Evolutionary conservation across 2,113 vertebrate genomes (phyloP).

Genomic region (Nannobrachium achirus): DNA sequence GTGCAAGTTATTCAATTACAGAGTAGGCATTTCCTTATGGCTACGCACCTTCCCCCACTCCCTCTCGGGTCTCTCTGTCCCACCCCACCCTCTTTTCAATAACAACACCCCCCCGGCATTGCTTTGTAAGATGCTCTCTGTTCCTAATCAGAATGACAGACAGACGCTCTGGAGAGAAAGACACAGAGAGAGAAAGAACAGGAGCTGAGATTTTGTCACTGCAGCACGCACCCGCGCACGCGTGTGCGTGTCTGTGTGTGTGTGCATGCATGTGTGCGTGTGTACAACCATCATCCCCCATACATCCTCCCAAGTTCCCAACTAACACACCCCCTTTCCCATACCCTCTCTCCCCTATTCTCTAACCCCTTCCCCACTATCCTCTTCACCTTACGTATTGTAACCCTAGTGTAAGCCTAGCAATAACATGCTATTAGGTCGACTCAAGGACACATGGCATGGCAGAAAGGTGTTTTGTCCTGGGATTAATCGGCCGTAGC

Average conservation of each 20-base stretch:
- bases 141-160: constrained; percentile 77
- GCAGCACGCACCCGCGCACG: neutral
- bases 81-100: constrained; percentile 59
- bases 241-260: constrained; percentile 47
- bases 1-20: constrained; percentile 43
- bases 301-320: constrained; percentile 37
- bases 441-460: neutral
- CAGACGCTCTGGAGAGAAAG: constrained; percentile 75
- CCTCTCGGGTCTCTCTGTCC: constrained; percentile 44
- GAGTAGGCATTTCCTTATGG: constrained; percentile 65
- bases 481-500: neutral
- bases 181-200: constrained; percentile 60
- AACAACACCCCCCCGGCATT: constrained; percentile 28
- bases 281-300: constrained; percentile 38
- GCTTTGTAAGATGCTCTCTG: constrained; percentile 66
- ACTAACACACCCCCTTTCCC: constrained; percentile 24
- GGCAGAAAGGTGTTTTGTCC: neutral
- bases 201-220: constrained; percentile 63
- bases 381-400: constrained; percentile 6
- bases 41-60: constrained; percentile 61
- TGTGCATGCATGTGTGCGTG: constrained; percentile 52
- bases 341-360: constrained; percentile 21
- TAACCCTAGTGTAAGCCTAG: constrained; percentile 1
- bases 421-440: neutral
- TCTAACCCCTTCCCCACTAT: neutral